phyloP scores from a whole-genome alignment of 1,140 invertebrate genomes.

The Drosophila willistoni region DNA sequence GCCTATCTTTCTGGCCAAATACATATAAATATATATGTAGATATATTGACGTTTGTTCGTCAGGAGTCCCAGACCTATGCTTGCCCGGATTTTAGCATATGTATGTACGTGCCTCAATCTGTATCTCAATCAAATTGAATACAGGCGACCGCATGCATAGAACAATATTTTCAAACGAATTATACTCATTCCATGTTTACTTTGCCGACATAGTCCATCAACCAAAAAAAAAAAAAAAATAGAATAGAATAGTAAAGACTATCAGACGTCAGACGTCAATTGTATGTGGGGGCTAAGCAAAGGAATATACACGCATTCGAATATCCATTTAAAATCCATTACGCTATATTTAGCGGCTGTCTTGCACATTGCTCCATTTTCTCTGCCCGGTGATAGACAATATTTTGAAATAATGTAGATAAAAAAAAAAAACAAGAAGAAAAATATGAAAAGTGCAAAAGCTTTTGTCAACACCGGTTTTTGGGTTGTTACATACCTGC shows the following conservation, averaged over 20 bases:
- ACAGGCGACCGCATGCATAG: constrained; percentile 33
- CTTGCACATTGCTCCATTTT: constrained; percentile 58
- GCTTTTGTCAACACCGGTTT: constrained; percentile 33
- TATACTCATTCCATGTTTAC: constrained; percentile 30
- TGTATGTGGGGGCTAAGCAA: not conserved
- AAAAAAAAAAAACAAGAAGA: not conserved
- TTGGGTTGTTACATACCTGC: not conserved
- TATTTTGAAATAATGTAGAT: constrained; percentile 18
- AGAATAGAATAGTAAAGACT: not conserved
- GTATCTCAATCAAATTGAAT: constrained; percentile 17
- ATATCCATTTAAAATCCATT: constrained; percentile 66
- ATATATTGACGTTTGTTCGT: not conserved
- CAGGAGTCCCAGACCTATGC: not conserved
- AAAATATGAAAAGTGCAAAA: constrained; percentile 45
- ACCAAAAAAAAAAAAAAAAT: constrained; percentile 35
- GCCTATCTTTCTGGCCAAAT: not conserved
- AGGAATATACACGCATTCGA: constrained; percentile 25
- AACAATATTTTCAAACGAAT: constrained; percentile 30
- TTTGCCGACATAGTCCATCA: constrained; percentile 49
- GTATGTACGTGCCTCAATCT: not conserved
- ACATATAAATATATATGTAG: not conserved
- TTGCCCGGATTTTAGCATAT: not conserved
- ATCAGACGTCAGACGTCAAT: constrained; percentile 11
- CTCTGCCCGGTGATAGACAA: constrained; percentile 51
- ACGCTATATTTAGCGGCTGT: constrained; percentile 61